Evolutionary conservation across 2,888 invertebrate genomes (phyloP), one percentile per base, ranked within the genome.

Genomic region (Ypsolopha sequella): DNA sequence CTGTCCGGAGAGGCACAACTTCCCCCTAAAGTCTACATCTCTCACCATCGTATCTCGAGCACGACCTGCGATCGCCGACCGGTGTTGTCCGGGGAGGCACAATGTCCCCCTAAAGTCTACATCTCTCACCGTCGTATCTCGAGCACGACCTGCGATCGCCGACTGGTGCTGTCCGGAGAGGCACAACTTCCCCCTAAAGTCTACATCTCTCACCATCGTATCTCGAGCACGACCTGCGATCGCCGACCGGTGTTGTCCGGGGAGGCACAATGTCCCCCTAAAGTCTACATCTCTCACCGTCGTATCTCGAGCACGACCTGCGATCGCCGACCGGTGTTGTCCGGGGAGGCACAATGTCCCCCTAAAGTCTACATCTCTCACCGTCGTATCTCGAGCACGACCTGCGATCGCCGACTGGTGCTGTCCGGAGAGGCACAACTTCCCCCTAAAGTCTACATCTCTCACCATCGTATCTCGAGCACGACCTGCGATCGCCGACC

Each of bases 1-100:
- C 68, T 84, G 79, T 88, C 80, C 51, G 88, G 93, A 79, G 96
- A 96, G n/a, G n/a, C n/a, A n/a, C n/a, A n/a, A n/a, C n/a, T n/a
- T n/a, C n/a, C n/a, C n/a, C n/a, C n/a, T n/a, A n/a, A n/a, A n/a
- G n/a, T n/a, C n/a, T n/a, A n/a, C n/a, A n/a, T n/a, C n/a, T n/a
- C 24, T 41, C 51, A 60, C 60, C 60, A 57, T 14, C 87, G 84
- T 54, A 87, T 87, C 76, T 87, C 86, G 76, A 85, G 80, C 75
- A 87, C 87, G 73, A 87, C 87, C 67, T 87, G 84, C 60, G 86
- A 85, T 33, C 87, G 70, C 58, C 87, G 77, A 56, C 68, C 60
- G 53, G 82, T 84, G 74, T 68, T 82, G 78, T 88, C 80, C 51
- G 88, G 93, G 79, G 96, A 96, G n/a, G n/a, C n/a, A n/a, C n/a